A percentile compares a stretch with the other conserved stretches of the same genome.
These are phyloP conservation scores for Burhinus oedicnemus DNA, from an alignment of 2,113 vertebrate species.

Conservation along the genomic window DNA sequence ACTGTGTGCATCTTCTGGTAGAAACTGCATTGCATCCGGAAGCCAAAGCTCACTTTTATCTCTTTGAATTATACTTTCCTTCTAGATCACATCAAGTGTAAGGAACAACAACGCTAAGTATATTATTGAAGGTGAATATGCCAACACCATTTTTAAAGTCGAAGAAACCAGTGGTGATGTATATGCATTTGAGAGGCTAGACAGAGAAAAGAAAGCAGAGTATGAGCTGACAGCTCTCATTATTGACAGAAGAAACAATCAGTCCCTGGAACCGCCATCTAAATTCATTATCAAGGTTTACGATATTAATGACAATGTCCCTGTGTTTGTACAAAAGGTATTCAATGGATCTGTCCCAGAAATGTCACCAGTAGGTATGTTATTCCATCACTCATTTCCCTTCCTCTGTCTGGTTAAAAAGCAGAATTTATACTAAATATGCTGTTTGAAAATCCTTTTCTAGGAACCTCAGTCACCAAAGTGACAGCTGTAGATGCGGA, in stretches of 20 bases:
- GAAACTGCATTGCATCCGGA: background rate
- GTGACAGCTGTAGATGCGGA: constrained; percentile 89
- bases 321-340: constrained; percentile 76
- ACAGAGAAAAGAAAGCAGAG: constrained; percentile 84
- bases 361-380: constrained; percentile 83
- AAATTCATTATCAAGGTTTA: constrained; percentile 85
- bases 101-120: constrained; percentile 70
- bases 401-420: background rate
- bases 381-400: background rate
- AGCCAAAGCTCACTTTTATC: background rate
- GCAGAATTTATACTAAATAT: background rate
- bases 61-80: background rate
- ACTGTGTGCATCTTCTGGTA: background rate
- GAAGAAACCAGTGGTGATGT: constrained; percentile 80
- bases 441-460: background rate
- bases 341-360: constrained; percentile 87
- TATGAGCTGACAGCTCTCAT: constrained; percentile 84
- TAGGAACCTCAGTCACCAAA: constrained; percentile 83
- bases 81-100: constrained; percentile 84
- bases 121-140: constrained; percentile 83
- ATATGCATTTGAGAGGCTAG: constrained; percentile 80
- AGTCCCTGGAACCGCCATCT: constrained; percentile 78
- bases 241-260: constrained; percentile 69
- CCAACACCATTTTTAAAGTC: constrained; percentile 84
- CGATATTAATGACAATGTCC: constrained; percentile 91